Evolutionary conservation across 2,888 invertebrate species (phyloP).

Genomic region (Pecten maximus): DNA sequence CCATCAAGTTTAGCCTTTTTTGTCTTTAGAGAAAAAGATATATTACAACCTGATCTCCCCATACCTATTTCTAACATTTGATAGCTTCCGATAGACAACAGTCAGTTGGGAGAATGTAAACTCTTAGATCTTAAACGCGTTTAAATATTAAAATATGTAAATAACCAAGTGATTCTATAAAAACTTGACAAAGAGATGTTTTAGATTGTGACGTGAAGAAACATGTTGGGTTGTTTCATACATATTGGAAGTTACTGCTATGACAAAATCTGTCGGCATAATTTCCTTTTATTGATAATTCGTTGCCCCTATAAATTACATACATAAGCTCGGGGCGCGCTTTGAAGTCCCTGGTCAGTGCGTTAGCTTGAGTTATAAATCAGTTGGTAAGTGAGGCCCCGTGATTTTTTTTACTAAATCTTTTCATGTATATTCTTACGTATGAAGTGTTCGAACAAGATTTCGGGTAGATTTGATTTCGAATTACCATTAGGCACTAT

Average conservation of each 20-base stretch:
- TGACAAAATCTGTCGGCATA: not conserved
- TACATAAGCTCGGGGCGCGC: conserved; percentile 24
- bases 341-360: conserved; percentile 14
- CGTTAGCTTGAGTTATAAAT: conserved; percentile 1
- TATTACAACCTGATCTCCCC: conserved; percentile 36
- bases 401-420: conserved; percentile 6
- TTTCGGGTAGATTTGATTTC: not conserved
- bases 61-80: conserved; percentile 52
- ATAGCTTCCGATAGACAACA: conserved; percentile 71
- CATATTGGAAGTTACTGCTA: not conserved
- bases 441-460: not conserved
- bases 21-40: not conserved
- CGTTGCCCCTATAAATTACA: conserved; percentile 35
- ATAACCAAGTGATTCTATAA: conserved; percentile 5
- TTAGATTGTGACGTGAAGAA: not conserved
- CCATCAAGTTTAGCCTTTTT: not conserved
- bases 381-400: not conserved
- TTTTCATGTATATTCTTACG: not conserved
- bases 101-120: conserved; percentile 71
- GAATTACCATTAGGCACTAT: not conserved
- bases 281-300: not conserved
- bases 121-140: conserved; percentile 64
- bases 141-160: conserved; percentile 23
- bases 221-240: not conserved
- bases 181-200: conserved; percentile 33